Conservation (phyloP, 2,888 invertebrate species). For the Miltochrista miniata region DNA sequence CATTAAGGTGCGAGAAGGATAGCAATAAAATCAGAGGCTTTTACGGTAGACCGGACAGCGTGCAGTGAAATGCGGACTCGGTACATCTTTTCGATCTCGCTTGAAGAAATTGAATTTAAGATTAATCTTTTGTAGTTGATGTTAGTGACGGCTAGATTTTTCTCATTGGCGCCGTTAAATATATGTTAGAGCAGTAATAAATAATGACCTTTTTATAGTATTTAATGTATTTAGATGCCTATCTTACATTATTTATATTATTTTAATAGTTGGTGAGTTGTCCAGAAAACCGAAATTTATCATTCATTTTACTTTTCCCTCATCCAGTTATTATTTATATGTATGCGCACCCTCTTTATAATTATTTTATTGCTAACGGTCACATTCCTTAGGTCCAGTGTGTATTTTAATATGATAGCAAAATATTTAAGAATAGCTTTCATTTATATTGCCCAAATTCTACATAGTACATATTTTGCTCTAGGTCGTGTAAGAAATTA, state of each 20-base stretch:
- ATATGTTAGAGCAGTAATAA: slow-evolving; percentile 41
- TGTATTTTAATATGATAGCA: background rate
- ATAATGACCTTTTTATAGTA: slow-evolving; percentile 27
- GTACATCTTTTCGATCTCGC: slow-evolving; percentile 77
- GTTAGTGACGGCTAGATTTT: slow-evolving; percentile 59
- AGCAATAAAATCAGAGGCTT: slow-evolving; percentile 76
- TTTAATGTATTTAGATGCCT: no score
- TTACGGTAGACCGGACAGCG: slow-evolving; percentile 81
- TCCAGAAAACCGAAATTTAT: background rate
- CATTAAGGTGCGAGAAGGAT: slow-evolving; percentile 51
- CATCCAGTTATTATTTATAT: no score
- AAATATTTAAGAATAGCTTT: no score
- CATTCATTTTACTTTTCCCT: background rate
- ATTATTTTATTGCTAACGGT: no score
- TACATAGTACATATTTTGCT: no score
- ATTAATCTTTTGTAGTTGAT: slow-evolving; percentile 75
- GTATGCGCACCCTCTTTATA: no score
- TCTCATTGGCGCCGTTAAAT: slow-evolving; percentile 43
- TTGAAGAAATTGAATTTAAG: slow-evolving; percentile 82
- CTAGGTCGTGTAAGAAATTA: no score
- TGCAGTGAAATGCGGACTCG: slow-evolving; percentile 79
- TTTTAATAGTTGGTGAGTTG: background rate
- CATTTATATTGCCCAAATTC: no score
- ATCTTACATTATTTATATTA: background rate
- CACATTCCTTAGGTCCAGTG: background rate